Conservation (phyloP, 1,140 invertebrate species). For the Leptinotarsa texana region DNA sequence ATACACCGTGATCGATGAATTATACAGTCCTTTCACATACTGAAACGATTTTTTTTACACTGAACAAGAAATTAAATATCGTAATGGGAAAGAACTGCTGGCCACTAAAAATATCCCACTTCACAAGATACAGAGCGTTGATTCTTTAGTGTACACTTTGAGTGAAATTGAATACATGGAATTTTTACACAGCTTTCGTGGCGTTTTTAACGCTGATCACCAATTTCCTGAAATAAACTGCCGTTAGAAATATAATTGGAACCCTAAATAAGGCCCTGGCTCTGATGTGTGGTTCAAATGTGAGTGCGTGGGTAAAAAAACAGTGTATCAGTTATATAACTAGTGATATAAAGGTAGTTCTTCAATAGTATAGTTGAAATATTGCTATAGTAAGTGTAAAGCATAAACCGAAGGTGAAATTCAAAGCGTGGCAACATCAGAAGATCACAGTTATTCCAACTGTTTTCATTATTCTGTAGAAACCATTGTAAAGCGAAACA, state of each 20-base stretch:
- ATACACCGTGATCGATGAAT: slow-evolving; percentile 38
- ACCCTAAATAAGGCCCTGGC: not conserved
- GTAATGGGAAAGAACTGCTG: slow-evolving; percentile 50
- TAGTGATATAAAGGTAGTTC: not conserved
- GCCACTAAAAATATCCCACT: slow-evolving; percentile 38
- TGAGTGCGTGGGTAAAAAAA: not conserved
- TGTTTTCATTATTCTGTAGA: not conserved
- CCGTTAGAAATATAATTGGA: slow-evolving; percentile 18
- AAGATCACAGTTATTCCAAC: not conserved
- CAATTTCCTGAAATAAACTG: slow-evolving; percentile 51
- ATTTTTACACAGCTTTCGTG: slow-evolving; percentile 31
- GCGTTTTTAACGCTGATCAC: slow-evolving; percentile 46
- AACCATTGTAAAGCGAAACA: too few species aligned
- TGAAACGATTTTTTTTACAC: slow-evolving; percentile 32
- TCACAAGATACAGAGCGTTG: slow-evolving; percentile 26
- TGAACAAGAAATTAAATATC: slow-evolving; percentile 31
- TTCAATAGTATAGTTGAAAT: not conserved
- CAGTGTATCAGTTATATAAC: not conserved
- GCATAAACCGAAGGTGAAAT: not conserved
- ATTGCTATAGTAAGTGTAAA: not conserved
- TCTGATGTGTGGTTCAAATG: not conserved
- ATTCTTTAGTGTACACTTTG: slow-evolving; percentile 1
- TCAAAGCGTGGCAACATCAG: not conserved
- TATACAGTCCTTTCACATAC: slow-evolving; percentile 49
- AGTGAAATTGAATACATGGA: slow-evolving; percentile 32